Evolutionary conservation across 2,888 invertebrate species (phyloP).

Genomic region (Lysandra coridon): DNA sequence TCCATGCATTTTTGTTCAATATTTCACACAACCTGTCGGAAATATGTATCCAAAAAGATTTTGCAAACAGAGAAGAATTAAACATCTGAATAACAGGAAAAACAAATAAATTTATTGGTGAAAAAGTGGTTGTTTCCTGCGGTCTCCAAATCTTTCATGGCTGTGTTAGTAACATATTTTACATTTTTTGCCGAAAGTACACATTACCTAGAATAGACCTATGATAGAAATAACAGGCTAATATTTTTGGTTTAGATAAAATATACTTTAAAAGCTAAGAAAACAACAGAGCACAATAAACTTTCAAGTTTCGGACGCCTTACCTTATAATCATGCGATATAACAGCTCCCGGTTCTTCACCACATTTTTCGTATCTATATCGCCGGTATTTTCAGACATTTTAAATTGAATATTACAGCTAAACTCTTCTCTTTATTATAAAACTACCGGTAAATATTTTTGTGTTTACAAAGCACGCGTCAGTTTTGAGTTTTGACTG

Average conservation of each 20-base stretch:
- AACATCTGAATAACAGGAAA: background rate
- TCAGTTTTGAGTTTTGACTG: constrained; percentile 31
- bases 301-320: constrained; percentile 21
- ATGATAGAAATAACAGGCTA: background rate
- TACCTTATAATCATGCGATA: constrained; percentile 96
- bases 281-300: background rate
- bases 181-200: background rate
- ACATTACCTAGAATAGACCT: background rate
- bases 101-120: background rate
- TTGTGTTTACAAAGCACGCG: constrained; percentile 37
- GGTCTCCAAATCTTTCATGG: background rate
- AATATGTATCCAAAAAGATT: background rate
- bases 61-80: background rate
- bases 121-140: background rate
- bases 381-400: constrained; percentile 70
- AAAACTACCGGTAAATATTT: constrained; percentile 40
- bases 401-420: constrained; percentile 40
- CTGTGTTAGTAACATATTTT: background rate
- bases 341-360: constrained; percentile 93
- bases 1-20: background rate
- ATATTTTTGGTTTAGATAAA: background rate
- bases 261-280: background rate
- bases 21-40: background rate
- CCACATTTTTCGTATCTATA: constrained; percentile 87
- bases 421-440: constrained; percentile 33